Percentiles rank a stretch among this genome's conserved stretches.
Evolutionary conservation across 2,888 invertebrate genomes (phyloP).

Genomic region (Tetragonisca angustula): DNA sequence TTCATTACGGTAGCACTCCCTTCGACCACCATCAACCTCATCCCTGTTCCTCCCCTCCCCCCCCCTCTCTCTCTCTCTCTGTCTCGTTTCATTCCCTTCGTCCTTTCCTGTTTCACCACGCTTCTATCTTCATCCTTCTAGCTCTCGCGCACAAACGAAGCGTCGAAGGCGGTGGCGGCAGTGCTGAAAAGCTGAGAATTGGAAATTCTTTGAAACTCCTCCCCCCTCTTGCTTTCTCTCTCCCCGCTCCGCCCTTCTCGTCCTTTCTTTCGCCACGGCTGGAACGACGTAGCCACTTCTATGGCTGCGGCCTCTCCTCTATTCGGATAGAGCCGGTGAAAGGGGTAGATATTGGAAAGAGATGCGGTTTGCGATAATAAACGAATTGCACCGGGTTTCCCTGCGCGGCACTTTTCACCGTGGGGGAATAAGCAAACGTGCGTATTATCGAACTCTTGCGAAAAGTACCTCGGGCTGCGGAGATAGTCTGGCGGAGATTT

Average conservation of each 20-base stretch:
- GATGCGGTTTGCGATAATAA: slow-evolving; percentile 74
- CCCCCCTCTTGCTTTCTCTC: slow-evolving; percentile 18
- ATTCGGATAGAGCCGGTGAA: slow-evolving; percentile 65
- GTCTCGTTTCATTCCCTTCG: slow-evolving; percentile 35
- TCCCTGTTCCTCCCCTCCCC: slow-evolving; percentile 9
- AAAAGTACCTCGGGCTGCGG: slow-evolving; percentile 23
- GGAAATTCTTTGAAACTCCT: slow-evolving; percentile 76
- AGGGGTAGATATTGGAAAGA: slow-evolving; percentile 70
- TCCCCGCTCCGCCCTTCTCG: slow-evolving; percentile 24
- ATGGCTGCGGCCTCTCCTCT: slow-evolving; percentile 35
- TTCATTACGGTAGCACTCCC: slow-evolving; percentile 77
- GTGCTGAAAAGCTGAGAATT: slow-evolving; percentile 76
- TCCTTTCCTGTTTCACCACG: slow-evolving; percentile 29
- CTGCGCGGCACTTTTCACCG: slow-evolving; percentile 2
- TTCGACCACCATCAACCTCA: slow-evolving; percentile 50
- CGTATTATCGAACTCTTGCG: slow-evolving; percentile 63
- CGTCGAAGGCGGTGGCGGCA: slow-evolving; percentile 66
- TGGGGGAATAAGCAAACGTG: slow-evolving; percentile 56
- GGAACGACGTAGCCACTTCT: slow-evolving; percentile 45
- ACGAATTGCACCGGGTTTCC: slow-evolving; percentile 66
- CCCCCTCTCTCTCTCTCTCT: too few species aligned
- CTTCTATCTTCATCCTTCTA: slow-evolving; percentile 29
- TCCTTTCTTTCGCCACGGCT: slow-evolving; percentile 36
- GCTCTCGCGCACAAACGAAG: slow-evolving; percentile 58
- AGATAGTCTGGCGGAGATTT: slow-evolving; percentile 14